Base-by-base conservation (phyloP, 2,113 vertebrate species). In the Apeltes quadracus region DNA sequence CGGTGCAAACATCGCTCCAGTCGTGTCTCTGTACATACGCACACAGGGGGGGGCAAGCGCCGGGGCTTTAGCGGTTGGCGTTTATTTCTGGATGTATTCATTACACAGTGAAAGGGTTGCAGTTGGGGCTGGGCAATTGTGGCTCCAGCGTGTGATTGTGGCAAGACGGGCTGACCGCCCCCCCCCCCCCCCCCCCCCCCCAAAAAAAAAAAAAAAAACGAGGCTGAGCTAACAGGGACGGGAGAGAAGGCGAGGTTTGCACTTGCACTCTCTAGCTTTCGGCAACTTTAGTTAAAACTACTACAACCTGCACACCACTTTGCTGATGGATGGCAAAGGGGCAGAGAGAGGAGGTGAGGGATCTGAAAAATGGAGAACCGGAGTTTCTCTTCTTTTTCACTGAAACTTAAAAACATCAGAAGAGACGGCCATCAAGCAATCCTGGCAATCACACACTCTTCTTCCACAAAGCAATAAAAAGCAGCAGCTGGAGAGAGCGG, bases 101-200 rank as follows among this genome's bases (percentile, higher is more conserved):
- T 97, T 97, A 96, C 90, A 87, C 94, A 95, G 94, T 93, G 86
- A 95, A 94, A 95, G 91, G 81, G 81, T 90, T 92, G 93, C 91
- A 94, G 94, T 95, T 95, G 94, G 94, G 93, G 85, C 94, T 89
- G 73, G 80, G 82, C 88, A 84, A 93, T 93, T 92, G 93, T 95
- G 96, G 94, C 92, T 92, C 95, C 95, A 97, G 94, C 57, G 18
- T 95, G 91, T 94, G 95, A 97, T 97, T 98, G 95, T 96, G 96
- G 97, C 92, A 97, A 97, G 96, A 97, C 94, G 3, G 93, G 86
- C 94, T 95, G 95, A 96, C 97, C 96, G 91, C 95, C 76, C 87
- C 32, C 29, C 29, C 1, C 3, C n/a, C n/a, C n/a, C n/a, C n/a
- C n/a, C n/a, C n/a, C n/a, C n/a, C n/a, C n/a, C n/a, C n/a, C n/a